Percentiles rank a stretch among this genome's conserved stretches.
phyloP scores from a whole-genome alignment of 1,140 invertebrate genomes.

The Drosophila guanche region DNA sequence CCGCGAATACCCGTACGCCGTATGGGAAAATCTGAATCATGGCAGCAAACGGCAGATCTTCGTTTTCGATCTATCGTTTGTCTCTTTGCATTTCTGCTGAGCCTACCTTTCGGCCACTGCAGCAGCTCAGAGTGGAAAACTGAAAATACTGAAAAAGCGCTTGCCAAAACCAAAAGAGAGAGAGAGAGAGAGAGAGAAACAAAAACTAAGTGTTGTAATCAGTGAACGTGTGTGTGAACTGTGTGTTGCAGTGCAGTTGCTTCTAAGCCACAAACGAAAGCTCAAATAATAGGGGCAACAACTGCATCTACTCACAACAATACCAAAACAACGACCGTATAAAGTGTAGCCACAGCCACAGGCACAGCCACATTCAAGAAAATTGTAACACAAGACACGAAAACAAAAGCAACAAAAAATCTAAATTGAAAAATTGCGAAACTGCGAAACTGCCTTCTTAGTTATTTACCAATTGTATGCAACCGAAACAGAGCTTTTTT shows the following conservation, averaged over 20 bases:
- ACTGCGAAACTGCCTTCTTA: constrained; percentile 67
- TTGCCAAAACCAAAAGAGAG: constrained; percentile 31
- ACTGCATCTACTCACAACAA: constrained; percentile 31
- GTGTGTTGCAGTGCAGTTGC: constrained; percentile 17
- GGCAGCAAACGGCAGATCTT: constrained; percentile 8
- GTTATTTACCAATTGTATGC: constrained; percentile 63
- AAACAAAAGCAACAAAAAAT: constrained; percentile 54
- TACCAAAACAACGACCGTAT: constrained; percentile 37
- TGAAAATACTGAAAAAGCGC: constrained; percentile 26
- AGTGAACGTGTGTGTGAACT: constrained; percentile 44
- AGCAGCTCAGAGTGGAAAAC: constrained; percentile 10
- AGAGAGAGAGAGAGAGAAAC: no score
- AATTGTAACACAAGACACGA: constrained; percentile 60
- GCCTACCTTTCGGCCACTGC: constrained; percentile 21
- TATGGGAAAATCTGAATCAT: constrained; percentile 53
- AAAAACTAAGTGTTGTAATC: constrained; percentile 55
- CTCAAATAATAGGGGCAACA: constrained; percentile 48
- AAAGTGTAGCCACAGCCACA: constrained; percentile 30
- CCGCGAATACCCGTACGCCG: constrained; percentile 22
- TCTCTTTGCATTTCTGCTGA: constrained; percentile 11
- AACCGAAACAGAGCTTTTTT: constrained; percentile 58
- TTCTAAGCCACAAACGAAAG: constrained; percentile 37
- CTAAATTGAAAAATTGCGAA: constrained; percentile 71
- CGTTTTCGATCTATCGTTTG: constrained; percentile 12
- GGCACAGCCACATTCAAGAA: constrained; percentile 30